A percentile compares a stretch with the other conserved stretches of the same genome.
These are phyloP conservation scores for Alligator sinensis DNA, from an alignment of 2,113 vertebrate genomes.

Conservation along the genomic window DNA sequence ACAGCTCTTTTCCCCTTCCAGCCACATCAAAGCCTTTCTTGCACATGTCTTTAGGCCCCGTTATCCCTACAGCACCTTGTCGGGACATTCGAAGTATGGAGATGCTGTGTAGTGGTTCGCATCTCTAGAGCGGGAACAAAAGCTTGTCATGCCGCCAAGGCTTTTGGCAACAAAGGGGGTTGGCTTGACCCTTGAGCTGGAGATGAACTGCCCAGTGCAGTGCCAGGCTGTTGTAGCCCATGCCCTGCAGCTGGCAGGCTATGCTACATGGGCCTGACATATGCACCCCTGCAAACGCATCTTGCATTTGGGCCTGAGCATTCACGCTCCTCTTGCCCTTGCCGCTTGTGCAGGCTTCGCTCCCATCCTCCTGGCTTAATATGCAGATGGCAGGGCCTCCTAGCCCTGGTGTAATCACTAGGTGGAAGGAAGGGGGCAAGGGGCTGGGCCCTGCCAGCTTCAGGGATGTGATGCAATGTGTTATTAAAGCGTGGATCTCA, in stretches of 20 bases:
- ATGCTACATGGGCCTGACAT: not conserved
- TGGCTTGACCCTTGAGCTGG: too few relatives aligned
- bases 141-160: not conserved
- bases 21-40: not conserved
- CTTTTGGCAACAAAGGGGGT: not conserved
- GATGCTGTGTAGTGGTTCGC: not conserved
- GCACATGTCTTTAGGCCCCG: not conserved
- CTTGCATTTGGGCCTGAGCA: too few relatives aligned
- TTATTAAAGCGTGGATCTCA: too few relatives aligned
- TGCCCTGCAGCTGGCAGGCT: not conserved
- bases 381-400: too few relatives aligned
- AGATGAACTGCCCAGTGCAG: not conserved
- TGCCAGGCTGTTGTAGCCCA: not conserved
- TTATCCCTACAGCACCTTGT: not conserved
- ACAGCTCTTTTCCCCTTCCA: not conserved
- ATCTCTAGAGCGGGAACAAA: not conserved
- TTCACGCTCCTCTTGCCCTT: not conserved
- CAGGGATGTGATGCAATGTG: not conserved
- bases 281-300: not conserved
- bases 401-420: not conserved
- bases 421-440: not conserved
- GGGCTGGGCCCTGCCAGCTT: not conserved
- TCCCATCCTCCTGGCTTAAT: not conserved
- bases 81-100: not conserved
- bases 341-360: not conserved